These are phyloP conservation scores for Holcopasites calliopsidis DNA, from an alignment of 1,140 invertebrate species.

Conservation along the genomic window DNA sequence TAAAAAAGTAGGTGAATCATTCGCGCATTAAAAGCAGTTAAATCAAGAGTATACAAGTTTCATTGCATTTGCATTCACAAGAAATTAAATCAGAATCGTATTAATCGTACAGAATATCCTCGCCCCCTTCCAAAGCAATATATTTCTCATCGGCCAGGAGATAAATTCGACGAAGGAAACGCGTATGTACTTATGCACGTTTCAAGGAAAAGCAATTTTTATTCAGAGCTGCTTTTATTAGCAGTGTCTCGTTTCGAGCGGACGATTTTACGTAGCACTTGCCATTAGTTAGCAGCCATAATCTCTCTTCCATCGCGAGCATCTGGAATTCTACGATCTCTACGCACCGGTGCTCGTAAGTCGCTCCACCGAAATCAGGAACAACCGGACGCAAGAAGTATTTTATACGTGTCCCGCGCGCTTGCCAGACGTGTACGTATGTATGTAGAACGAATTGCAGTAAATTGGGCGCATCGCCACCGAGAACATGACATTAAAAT, in stretches of 20 bases:
- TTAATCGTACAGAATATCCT: too few species aligned
- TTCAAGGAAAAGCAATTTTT: constrained; percentile 3
- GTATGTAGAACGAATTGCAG: constrained; percentile 54
- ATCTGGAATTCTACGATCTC: constrained; percentile 38
- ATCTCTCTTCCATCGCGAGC: constrained; percentile 20
- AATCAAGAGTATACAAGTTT: too few species aligned
- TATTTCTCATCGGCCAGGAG: too few species aligned
- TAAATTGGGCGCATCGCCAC: constrained; percentile 48
- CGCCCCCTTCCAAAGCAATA: too few species aligned
- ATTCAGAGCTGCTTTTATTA: constrained; percentile 6
- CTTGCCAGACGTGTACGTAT: constrained; percentile 40
- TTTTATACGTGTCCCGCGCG: constrained; percentile 55
- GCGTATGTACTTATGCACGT: background rate
- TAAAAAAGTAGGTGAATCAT: too few species aligned
- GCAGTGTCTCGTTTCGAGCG: background rate
- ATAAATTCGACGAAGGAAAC: background rate
- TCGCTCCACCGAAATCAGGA: constrained; percentile 48
- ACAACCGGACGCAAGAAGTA: constrained; percentile 49
- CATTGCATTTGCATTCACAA: too few species aligned
- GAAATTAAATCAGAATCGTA: too few species aligned
- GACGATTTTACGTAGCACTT: constrained; percentile 34
- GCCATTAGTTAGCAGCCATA: constrained; percentile 18
- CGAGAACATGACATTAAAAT: constrained; percentile 25
- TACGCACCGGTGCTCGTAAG: constrained; percentile 38
- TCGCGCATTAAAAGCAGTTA: too few species aligned